Percentiles rank a stretch among this genome's conserved stretches.
Evolutionary conservation across 2,113 vertebrate genomes (phyloP).

Genomic region (Microtus oregoni): DNA sequence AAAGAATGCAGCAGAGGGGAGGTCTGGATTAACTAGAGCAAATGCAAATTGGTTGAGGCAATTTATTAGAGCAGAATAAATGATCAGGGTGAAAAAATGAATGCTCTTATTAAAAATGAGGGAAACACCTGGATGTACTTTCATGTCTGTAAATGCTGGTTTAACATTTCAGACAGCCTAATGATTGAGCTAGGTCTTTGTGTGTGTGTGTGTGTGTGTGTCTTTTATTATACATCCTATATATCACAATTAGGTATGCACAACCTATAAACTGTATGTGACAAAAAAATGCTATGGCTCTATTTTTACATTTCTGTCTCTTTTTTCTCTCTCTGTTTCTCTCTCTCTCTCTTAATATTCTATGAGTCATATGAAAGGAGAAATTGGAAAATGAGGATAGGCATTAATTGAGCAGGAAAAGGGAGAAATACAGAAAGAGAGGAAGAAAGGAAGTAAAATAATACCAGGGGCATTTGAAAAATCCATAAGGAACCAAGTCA

Average conservation of each 20-base stretch:
- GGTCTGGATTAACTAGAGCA: conserved; percentile 64
- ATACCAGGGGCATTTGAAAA: neutral
- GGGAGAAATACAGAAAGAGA: neutral
- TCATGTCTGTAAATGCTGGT: conserved; percentile 31
- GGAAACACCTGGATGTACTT: conserved; percentile 51
- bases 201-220: neutral
- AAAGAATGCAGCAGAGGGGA: conserved; percentile 26
- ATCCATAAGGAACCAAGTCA: neutral
- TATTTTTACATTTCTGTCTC: neutral
- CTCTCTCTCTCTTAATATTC: neutral
- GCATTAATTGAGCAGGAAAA: neutral
- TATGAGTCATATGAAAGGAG: neutral
- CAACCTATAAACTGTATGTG: neutral
- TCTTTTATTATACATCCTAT: neutral
- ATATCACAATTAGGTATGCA: neutral
- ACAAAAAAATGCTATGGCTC: neutral
- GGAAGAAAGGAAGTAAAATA: neutral
- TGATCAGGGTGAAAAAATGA: conserved; percentile 35
- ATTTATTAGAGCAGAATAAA: conserved; percentile 79
- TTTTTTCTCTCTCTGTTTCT: neutral
- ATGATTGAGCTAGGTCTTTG: neutral
- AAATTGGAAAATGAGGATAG: neutral
- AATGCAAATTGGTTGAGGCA: conserved; percentile 62
- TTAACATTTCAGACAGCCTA: neutral
- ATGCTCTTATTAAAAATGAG: conserved; percentile 69